A percentile compares a stretch with the other conserved stretches of the same genome.
These are phyloP conservation scores for Acanthosepion esculentum DNA, from an alignment of 2,888 invertebrate species.

Conservation along the genomic window DNA sequence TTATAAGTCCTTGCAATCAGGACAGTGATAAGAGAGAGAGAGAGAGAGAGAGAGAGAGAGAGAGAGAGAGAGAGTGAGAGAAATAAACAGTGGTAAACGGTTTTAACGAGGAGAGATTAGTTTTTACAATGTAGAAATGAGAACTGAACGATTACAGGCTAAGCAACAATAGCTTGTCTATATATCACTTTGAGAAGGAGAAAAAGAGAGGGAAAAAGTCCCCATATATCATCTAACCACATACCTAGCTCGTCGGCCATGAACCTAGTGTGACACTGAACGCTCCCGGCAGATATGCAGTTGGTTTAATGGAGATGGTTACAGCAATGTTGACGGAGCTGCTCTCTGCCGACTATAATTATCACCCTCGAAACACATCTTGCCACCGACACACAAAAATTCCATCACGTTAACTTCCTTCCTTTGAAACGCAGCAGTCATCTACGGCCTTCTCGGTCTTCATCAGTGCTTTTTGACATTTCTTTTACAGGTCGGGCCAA, in stretches of 20 bases:
- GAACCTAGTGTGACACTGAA: neutral
- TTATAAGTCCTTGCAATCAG: no score
- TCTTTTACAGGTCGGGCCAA: no score
- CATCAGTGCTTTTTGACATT: neutral
- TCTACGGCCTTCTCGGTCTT: neutral
- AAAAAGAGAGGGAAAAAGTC: neutral
- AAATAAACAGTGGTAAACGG: no score
- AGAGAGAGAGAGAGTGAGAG: no score
- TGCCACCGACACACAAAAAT: neutral
- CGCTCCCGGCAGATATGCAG: neutral
- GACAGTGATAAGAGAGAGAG: no score
- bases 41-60: no score
- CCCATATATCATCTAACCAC: conserved; percentile 14
- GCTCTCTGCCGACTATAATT: neutral
- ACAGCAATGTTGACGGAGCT: neutral
- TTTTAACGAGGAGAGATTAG: no score
- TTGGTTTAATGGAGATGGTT: neutral
- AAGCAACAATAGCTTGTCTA: no score
- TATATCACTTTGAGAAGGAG: neutral
- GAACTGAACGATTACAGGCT: no score
- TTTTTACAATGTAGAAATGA: no score
- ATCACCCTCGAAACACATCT: neutral
- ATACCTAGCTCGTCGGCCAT: no score
- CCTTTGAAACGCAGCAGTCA: neutral
- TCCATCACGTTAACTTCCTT: neutral